These are phyloP conservation scores for Eunapius fragilis DNA, from an alignment of 37 sponge, comb jelly and placozoan genomes.

Conservation along the genomic window DNA sequence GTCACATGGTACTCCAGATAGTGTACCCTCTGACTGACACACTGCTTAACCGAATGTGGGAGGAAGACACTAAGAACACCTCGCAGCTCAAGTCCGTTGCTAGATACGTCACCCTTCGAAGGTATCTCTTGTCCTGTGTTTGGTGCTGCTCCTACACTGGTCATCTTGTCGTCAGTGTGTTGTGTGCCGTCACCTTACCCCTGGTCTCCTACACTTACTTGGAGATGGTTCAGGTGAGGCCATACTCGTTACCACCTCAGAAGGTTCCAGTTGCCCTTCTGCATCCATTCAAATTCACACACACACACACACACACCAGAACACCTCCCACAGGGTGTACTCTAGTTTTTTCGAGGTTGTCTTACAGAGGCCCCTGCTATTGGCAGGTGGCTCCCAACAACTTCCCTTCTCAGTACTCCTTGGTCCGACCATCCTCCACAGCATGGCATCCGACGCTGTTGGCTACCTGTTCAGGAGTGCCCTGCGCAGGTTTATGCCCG, in stretches of 20 bases:
- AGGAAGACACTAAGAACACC: neutral
- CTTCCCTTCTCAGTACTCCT: constrained; percentile 61
- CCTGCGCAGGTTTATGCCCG: neutral
- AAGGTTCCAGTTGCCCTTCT: too few relatives aligned
- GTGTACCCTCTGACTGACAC: constrained; percentile 32
- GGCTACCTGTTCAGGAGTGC: neutral
- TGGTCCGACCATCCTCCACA: constrained; percentile 50
- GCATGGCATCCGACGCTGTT: constrained; percentile 11
- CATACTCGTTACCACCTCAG: neutral
- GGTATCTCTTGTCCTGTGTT: neutral
- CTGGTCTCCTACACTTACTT: constrained; percentile 42
- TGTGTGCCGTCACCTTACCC: constrained; percentile 34
- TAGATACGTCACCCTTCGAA: neutral
- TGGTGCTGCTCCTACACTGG: neutral
- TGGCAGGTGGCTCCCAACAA: constrained; percentile 7
- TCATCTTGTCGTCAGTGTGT: constrained; percentile 25
- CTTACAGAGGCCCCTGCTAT: constrained; percentile 47
- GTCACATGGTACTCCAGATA: constrained; percentile 19
- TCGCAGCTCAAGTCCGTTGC: neutral
- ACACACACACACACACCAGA: constrained; percentile 16
- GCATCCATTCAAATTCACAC: too few relatives aligned
- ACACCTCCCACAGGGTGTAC: constrained; percentile 21
- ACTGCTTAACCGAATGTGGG: constrained; percentile 18
- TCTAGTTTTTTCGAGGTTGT: constrained; percentile 31
- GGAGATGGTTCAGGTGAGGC: constrained; percentile 59